Base-by-base conservation (phyloP, 1,140 invertebrate genomes). In the Ceratitis capitata region DNA sequence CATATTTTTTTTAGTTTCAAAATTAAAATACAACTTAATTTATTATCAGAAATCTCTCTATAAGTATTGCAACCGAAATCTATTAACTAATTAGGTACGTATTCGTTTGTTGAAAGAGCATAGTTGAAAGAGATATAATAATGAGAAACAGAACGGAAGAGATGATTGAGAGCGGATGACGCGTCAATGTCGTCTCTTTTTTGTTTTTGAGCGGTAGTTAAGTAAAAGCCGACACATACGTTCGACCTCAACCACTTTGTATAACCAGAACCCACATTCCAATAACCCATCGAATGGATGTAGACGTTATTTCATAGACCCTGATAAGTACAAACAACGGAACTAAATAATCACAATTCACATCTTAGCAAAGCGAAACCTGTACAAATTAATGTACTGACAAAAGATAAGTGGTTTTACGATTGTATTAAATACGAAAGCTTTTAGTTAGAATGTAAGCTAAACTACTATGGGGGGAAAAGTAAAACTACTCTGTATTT, bases 221-320 rank as follows among this genome's bases (percentile, higher is more conserved):
- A 23, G 26, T 26, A 10, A 74, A 78, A 78, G n/a, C 35, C 69
- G 39, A 42, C 69, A 78, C 39, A 78, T 32, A 78, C 69, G n/a
- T 16, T 45, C 39, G 69, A 78, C 69, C 69, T 78, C 69, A 42
- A 12, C 39, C 19, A 78, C 35, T 78, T 78, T 78, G 35, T 32
- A 42, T 7, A 45, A 39, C 19, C 39, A 42, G 69, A 47, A 23
- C 39, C 69, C 16, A 47, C 35, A 78, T 78, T 78, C 69, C 35
- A 78, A 45, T 26, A 78, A 45, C 42, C 39, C 69, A 78, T 9
- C 39, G 69, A 42, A 78, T 19, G 5, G 19, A 45, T 3, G 69
- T 26, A 47, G 61, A 78, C 39, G 32, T 78, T 45, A 78, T 42
- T n/a, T 78, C n/a, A 78, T 45, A 78, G 42, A 78, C 39, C 69